Base-by-base conservation (phyloP, 64 coral and sea anemone species). In the Porites lutea region DNA sequence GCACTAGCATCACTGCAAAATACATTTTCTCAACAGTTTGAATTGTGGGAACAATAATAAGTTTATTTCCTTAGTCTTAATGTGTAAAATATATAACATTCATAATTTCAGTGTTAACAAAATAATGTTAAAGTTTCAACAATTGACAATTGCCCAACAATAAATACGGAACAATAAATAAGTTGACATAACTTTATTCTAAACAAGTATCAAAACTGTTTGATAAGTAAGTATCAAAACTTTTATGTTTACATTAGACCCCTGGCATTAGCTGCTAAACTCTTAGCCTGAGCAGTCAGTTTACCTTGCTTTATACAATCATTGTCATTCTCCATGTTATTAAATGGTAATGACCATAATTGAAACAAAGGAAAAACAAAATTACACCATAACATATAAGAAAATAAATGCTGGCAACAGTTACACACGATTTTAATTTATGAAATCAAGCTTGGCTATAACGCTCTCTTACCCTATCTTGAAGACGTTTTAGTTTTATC, bases 401-500 rank as follows among this genome's bases (percentile, higher is more conserved):
- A 1, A 23, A 71, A 71, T 71, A 71, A 71, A 71, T 71, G 69
- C 69, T 71, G 4, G 69, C 44, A 62, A 58, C 6, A 82, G 27
- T 4, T 60, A 82, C 60, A 59, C 18, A 54, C 22, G 20, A 18
- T 6, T 12, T 60, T 19, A 8, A 82, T 19, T 22, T 54, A 11
- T 59, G 8, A 82, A 59, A 37, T 19, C 5, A 58, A 82, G 60
- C 53, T 13, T 82, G 21, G 22, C 18, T 60, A 23, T 60, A 12
- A 14, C 52, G n/a, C 53, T 82, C 3, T 11, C 19, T 62, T 82
- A 66, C 64, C 63, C 69, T 64, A 86, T 66, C 69, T 86, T 86
- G 58, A 86, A 86, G 83, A 69, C 64, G 83, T 86, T 86, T 86
- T 66, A 86, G 51, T 54, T 86, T 86, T 86, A 65, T 71, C 50